Percentiles rank a stretch among this genome's conserved stretches.
These are phyloP conservation scores for Rhamnusium bicolor DNA, from an alignment of 2,888 invertebrate genomes.

Conservation along the genomic window DNA sequence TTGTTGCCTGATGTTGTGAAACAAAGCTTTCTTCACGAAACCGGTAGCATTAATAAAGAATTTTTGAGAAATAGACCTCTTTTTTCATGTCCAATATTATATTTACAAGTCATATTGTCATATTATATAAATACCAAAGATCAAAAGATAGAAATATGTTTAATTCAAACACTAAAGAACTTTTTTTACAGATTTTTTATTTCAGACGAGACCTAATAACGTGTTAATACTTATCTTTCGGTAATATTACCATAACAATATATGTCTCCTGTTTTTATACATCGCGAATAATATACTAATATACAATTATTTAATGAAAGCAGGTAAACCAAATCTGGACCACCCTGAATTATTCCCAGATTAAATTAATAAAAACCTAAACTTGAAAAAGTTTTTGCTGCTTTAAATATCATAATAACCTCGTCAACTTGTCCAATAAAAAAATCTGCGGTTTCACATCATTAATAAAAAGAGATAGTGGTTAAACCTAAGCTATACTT, in stretches of 20 bases:
- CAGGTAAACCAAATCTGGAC: conserved; percentile 15
- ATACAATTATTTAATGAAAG: conserved; percentile 21
- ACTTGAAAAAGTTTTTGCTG: conserved; percentile 13
- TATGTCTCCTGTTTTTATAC: not conserved
- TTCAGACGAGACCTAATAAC: too few species aligned
- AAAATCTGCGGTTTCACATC: conserved; percentile 18
- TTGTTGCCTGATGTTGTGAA: too few species aligned
- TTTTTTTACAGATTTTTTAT: too few species aligned
- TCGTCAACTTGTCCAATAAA: conserved; percentile 5
- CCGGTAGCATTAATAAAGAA: too few species aligned
- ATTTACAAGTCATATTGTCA: too few species aligned
- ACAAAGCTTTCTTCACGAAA: too few species aligned
- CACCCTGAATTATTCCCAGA: conserved; percentile 8
- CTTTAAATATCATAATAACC: conserved; percentile 8
- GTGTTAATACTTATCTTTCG: too few species aligned
- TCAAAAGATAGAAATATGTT: too few species aligned
- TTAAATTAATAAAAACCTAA: conserved; percentile 12
- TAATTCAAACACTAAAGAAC: too few species aligned
- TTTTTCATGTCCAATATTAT: too few species aligned
- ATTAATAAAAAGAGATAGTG: conserved; percentile 22
- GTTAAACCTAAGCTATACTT: conserved; percentile 39
- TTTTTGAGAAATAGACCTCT: too few species aligned
- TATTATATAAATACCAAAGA: too few species aligned
- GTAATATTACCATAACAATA: not conserved
- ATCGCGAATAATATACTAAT: not conserved